These are phyloP conservation scores for Mirza zaza DNA, from an alignment of 2,113 vertebrate genomes.

Conservation along the genomic window DNA sequence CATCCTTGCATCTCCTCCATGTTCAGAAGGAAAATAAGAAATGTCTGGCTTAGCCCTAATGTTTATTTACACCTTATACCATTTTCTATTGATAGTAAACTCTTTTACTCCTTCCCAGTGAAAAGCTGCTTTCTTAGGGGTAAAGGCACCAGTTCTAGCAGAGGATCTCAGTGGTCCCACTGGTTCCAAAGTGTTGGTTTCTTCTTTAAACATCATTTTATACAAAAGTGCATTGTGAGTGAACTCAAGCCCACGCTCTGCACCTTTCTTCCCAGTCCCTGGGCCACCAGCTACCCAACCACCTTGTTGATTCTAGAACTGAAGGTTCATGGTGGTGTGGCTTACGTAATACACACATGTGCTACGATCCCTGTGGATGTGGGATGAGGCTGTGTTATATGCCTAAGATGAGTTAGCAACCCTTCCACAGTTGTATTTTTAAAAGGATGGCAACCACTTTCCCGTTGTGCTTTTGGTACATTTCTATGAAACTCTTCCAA, in stretches of 20 bases:
- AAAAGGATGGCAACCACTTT: background rate
- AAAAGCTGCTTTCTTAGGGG: background rate
- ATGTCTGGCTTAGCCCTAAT: background rate
- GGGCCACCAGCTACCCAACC: background rate
- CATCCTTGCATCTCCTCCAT: background rate
- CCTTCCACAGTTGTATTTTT: background rate
- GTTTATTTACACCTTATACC: background rate
- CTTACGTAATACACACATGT: constrained; percentile 7
- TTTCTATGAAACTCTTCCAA: background rate
- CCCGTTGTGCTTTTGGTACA: background rate
- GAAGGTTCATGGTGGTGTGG: background rate
- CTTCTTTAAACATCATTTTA: background rate
- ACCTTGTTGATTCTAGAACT: background rate
- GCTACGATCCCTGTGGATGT: background rate
- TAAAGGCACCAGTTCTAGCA: background rate
- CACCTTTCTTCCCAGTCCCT: background rate
- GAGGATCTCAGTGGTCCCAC: background rate
- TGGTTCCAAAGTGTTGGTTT: background rate
- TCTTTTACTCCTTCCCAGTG: background rate
- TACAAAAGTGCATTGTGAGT: background rate
- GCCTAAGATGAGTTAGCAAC: background rate
- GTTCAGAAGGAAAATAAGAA: background rate
- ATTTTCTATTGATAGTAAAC: background rate
- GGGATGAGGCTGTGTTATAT: background rate
- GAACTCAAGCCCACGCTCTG: background rate